Evolutionary conservation across 2,888 invertebrate genomes (phyloP).

Genomic region (Agrotis ipsilon): DNA sequence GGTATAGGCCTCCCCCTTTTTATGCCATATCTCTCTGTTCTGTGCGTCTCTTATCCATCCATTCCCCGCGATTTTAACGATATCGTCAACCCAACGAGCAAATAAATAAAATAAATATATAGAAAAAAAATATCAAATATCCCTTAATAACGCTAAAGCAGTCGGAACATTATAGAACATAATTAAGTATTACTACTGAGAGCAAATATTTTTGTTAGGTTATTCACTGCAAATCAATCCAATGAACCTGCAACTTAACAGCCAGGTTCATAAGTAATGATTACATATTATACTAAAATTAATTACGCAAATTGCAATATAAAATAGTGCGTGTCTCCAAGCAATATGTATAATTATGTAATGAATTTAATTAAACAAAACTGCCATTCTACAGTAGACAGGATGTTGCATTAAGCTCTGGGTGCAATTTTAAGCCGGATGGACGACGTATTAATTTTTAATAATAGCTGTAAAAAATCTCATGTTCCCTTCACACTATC

Average conservation of each 20-base stretch:
- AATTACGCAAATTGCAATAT: slow-evolving; percentile 41
- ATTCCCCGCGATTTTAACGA: too few species aligned
- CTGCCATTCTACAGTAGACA: slow-evolving; percentile 55
- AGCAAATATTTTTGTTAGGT: background rate
- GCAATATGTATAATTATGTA: slow-evolving; percentile 56
- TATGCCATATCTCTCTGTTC: too few species aligned
- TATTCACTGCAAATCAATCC: background rate
- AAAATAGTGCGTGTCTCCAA: slow-evolving; percentile 43
- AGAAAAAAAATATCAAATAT: too few species aligned
- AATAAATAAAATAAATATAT: too few species aligned
- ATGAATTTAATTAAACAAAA: slow-evolving; percentile 58
- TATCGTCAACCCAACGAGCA: too few species aligned
- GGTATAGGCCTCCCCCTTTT: too few species aligned
- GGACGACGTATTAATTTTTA: slow-evolving; percentile 70
- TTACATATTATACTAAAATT: slow-evolving; percentile 40
- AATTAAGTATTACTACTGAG: background rate
- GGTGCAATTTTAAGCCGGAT: slow-evolving; percentile 69
- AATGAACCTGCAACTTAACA: slow-evolving; percentile 8
- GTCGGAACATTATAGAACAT: background rate
- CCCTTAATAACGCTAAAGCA: too few species aligned
- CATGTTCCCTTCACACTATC: slow-evolving; percentile 44
- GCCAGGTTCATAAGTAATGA: slow-evolving; percentile 30
- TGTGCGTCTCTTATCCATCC: too few species aligned
- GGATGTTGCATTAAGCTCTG: slow-evolving; percentile 69
- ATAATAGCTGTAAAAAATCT: slow-evolving; percentile 61